A percentile compares a stretch with the other conserved stretches of the same genome.
Conservation (phyloP, 2,113 vertebrate genomes). For the Alexandromys fortis region DNA sequence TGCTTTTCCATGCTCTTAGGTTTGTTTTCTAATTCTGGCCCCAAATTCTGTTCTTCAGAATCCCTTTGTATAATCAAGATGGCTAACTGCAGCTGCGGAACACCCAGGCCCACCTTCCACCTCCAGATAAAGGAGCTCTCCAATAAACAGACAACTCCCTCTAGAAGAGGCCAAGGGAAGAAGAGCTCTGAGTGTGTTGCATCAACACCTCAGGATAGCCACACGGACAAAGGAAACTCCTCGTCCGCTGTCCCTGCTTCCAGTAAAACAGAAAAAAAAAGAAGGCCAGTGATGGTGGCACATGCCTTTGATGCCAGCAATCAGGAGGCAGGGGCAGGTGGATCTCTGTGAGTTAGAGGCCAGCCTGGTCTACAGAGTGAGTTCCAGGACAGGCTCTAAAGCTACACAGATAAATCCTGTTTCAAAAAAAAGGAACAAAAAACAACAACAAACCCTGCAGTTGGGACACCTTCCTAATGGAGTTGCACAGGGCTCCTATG, state of each 20-base stretch:
- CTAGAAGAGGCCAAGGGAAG: background rate
- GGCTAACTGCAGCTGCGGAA: background rate
- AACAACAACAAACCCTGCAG: too few species aligned
- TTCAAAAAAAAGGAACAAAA: background rate
- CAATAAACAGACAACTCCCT: background rate
- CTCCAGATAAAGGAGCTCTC: background rate
- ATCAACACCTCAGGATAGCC: background rate
- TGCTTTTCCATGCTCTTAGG: background rate
- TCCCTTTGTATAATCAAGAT: background rate
- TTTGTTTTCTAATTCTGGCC: slow-evolving; percentile 18
- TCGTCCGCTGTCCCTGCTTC: too few species aligned
- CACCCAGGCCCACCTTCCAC: background rate
- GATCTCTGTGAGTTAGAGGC: background rate
- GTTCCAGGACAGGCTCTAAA: background rate
- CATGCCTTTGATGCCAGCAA: background rate
- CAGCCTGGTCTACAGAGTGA: background rate
- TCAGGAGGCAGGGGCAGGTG: background rate
- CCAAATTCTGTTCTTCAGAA: background rate
- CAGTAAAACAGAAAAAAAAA: too few species aligned
- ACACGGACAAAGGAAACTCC: background rate
- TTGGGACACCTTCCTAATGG: background rate
- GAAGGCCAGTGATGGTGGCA: background rate
- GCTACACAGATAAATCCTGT: background rate
- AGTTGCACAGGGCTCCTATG: background rate
- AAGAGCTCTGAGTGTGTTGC: background rate